Base-by-base conservation (phyloP, 2,888 invertebrate species). In the Meghimatium bilineatum region DNA sequence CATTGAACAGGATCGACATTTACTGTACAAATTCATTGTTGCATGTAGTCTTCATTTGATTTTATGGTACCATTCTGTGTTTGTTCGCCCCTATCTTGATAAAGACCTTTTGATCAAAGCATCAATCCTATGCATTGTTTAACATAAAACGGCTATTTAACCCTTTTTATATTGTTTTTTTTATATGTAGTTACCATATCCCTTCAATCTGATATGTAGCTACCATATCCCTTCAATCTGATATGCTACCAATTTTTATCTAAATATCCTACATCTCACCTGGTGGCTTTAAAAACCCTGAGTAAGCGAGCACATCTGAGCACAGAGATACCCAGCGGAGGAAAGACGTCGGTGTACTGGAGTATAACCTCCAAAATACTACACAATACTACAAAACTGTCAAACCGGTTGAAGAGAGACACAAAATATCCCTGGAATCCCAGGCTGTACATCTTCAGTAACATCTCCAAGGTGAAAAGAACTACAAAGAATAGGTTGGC, bases 371-470 rank as follows among this genome's bases (percentile, higher is more conserved):
- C 99, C 87, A 97, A 95, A 93, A 99, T 99, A 92, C 99, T 99
- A 88, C 98, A 98, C 93, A 99, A 96, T 90, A 99, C 99, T 91
- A 99, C 99, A 94, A 99, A 99, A 95, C 99, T 99, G 95, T 99
- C 99, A 95, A 99, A 99, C 71, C 99, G 97, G 95, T 99, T 99
- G 95, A 99, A 99, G 88, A 99, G 95, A 34, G 99, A 99, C 86
- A 99, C 98, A 94, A 99, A 99, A 95, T 99, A 99, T 89, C 98
- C 98, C 96, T 98, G 95, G 95, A 95, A 97, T 92, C 99, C 99
- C 94, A 99, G 96, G 94, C 99, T 99, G 95, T 99, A 99, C 98
- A 99, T 99, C 95, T 99, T 99, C 89, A 99, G 95, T 93, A 99
- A 95, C 99, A 99, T 99, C 95, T 99, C 99, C 95, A 98, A 95